These are phyloP conservation scores for Timandra comae DNA, from an alignment of 2,888 invertebrate species.

Conservation along the genomic window DNA sequence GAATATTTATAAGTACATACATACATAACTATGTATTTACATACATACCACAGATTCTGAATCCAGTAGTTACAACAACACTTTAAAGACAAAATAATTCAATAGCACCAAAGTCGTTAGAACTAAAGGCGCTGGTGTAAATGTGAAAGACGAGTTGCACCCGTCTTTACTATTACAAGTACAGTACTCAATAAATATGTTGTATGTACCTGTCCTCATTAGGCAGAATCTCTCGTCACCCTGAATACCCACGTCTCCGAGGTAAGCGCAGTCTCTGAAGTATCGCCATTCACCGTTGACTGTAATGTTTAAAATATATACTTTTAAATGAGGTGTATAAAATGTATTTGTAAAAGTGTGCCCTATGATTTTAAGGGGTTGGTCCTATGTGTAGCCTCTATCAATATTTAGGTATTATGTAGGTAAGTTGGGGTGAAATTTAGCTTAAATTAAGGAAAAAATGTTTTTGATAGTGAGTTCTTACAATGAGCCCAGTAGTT, in stretches of 20 bases:
- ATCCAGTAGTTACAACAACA: background rate
- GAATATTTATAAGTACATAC: background rate
- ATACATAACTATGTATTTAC: background rate
- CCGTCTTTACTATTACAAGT: conserved; percentile 95
- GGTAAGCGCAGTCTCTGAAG: conserved; percentile 90
- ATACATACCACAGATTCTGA: background rate
- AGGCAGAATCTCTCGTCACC: conserved; percentile 94
- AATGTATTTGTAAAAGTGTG: no score
- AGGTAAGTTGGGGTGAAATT: no score
- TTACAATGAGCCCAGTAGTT: no score
- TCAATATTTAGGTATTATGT: no score
- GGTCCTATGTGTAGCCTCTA: no score
- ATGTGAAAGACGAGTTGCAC: conserved; percentile 82
- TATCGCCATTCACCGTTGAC: conserved; percentile 93
- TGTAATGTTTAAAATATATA: conserved; percentile 41
- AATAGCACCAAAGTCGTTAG: conserved; percentile 24
- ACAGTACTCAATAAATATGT: conserved; percentile 95
- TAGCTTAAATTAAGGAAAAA: no score
- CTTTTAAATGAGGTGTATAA: no score
- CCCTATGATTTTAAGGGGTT: no score
- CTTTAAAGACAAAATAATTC: background rate
- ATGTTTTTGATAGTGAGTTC: no score
- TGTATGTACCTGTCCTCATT: conserved; percentile 93
- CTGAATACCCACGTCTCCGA: conserved; percentile 92
- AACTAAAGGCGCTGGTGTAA: conserved; percentile 41